Percentiles rank a stretch among this genome's conserved stretches.
phyloP scores from a whole-genome alignment of 2,888 invertebrate genomes.

The Drosophila sordidula region DNA sequence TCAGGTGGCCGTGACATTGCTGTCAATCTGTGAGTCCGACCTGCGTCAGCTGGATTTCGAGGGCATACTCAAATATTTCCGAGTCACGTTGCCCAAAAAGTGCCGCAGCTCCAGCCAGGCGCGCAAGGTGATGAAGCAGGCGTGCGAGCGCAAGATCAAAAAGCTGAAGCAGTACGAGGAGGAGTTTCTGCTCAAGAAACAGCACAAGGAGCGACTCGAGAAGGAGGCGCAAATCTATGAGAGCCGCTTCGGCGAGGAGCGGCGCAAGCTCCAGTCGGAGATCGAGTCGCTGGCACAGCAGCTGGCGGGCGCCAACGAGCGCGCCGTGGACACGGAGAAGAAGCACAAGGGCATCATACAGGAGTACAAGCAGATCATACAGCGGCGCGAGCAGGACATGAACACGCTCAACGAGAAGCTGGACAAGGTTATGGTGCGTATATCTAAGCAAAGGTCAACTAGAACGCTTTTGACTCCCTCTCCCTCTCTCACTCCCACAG shows the following conservation, averaged over 20 bases:
- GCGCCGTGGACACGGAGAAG: constrained; percentile 90
- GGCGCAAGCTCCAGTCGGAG: constrained; percentile 85
- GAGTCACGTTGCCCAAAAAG: constrained; percentile 98
- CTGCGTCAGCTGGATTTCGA: constrained; percentile 97
- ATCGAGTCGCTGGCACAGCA: constrained; percentile 89
- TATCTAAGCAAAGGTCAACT: neutral
- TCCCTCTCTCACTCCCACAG: constrained; percentile 80
- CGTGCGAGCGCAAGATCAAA: constrained; percentile 96
- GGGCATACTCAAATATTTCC: constrained; percentile 98
- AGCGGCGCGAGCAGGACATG: constrained; percentile 93
- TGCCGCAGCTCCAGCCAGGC: constrained; percentile 96
- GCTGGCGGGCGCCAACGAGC: constrained; percentile 90
- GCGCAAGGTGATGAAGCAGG: constrained; percentile 94
- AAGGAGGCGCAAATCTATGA: constrained; percentile 89
- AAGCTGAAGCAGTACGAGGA: constrained; percentile 97
- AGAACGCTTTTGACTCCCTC: neutral
- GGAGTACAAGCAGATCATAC: constrained; percentile 97
- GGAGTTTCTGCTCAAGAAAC: constrained; percentile 93
- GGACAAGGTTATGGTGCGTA: constrained; percentile 88
- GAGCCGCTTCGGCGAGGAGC: constrained; percentile 86
- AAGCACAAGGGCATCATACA: constrained; percentile 93
- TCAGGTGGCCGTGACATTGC: constrained; percentile 96
- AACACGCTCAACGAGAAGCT: constrained; percentile 87
- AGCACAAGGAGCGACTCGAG: constrained; percentile 88
- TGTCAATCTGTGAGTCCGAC: constrained; percentile 96